Percentiles rank a stretch among this genome's conserved stretches.
Conservation (phyloP, 1,140 invertebrate species). For the Bombus consobrinus region DNA sequence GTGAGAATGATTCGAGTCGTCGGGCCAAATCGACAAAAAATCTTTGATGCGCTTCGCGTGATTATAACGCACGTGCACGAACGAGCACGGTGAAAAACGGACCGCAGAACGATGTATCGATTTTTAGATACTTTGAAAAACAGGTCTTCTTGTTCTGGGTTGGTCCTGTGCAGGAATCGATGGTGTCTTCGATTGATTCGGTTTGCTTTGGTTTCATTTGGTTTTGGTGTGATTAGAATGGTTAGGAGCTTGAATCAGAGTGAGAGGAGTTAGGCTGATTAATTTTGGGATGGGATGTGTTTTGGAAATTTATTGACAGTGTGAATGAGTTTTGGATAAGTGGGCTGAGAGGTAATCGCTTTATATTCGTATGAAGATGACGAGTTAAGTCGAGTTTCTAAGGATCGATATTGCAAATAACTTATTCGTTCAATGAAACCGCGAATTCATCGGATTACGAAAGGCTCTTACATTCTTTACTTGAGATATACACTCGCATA, state of each 20-base stretch:
- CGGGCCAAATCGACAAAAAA: slow-evolving; percentile 23
- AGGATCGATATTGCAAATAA: no score
- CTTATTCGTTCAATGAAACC: not conserved
- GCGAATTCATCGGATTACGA: slow-evolving; percentile 1
- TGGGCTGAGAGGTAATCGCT: no score
- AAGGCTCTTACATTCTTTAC: not conserved
- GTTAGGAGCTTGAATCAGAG: not conserved
- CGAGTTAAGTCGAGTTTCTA: no score
- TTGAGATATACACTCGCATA: no score
- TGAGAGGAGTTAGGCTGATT: no score
- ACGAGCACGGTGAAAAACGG: not conserved
- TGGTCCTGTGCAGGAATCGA: no score
- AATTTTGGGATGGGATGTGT: not conserved
- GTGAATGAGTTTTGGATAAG: not conserved
- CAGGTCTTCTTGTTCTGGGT: not conserved
- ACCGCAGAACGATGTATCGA: slow-evolving; percentile 15
- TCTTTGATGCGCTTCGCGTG: not conserved
- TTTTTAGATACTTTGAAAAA: slow-evolving; percentile 20
- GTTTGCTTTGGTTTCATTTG: no score
- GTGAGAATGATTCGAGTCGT: slow-evolving; percentile 41
- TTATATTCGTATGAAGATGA: no score
- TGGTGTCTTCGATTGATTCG: not conserved
- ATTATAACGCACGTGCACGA: slow-evolving; percentile 38
- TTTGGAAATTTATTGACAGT: not conserved
- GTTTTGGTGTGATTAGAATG: not conserved